Conservation (phyloP, 2,797 vertebrate species). For the Microhierax caerulescens region DNA sequence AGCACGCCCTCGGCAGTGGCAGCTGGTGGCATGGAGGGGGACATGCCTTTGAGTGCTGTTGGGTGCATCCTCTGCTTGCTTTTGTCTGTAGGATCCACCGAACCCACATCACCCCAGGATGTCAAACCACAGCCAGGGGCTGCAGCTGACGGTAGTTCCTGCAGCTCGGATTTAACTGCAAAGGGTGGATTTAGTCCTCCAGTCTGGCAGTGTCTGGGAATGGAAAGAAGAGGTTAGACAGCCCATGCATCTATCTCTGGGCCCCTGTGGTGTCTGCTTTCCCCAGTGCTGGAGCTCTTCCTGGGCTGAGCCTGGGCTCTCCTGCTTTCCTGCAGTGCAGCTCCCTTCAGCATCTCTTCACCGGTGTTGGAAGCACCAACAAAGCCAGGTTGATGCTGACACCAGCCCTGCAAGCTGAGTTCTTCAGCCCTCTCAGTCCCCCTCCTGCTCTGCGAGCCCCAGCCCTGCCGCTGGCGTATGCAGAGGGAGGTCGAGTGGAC, state of each 20-base stretch:
- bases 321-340: not conserved
- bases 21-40: not conserved
- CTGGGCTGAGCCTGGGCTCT: not conserved
- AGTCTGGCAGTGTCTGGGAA: not conserved
- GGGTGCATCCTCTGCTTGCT: not conserved
- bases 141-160: not conserved
- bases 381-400: not conserved
- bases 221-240: not conserved
- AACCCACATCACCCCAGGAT: not conserved
- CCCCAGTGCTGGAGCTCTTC: not conserved
- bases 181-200: not conserved
- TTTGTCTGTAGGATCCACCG: not conserved
- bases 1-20: not conserved
- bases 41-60: not conserved
- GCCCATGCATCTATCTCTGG: not conserved
- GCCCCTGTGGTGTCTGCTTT: not conserved
- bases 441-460: not conserved
- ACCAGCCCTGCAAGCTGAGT: not conserved
- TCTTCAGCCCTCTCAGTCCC: not conserved
- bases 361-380: not conserved
- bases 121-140: not conserved
- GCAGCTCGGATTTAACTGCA: not conserved
- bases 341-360: not conserved
- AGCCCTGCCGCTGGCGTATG: fast-evolving
- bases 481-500: not conserved